Percentiles rank a stretch among this genome's conserved stretches.
phyloP scores from a whole-genome alignment of 53 echinoderm and acorn worm genomes.

The Temnopleurus reevesii region DNA sequence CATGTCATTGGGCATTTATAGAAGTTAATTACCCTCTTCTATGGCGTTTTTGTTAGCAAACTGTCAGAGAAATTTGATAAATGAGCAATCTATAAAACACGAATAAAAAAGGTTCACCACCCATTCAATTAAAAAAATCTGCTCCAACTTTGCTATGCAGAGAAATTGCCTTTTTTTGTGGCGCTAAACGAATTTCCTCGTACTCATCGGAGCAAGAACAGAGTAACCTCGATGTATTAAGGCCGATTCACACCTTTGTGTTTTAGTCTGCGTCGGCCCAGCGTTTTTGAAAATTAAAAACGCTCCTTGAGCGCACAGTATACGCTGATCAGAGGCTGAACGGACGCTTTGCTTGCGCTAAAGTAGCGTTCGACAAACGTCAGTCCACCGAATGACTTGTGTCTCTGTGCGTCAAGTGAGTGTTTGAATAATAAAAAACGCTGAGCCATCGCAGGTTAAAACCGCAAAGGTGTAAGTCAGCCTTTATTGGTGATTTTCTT shows the following conservation, averaged over 20 bases:
- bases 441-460: too few relatives aligned
- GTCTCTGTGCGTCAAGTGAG: too few relatives aligned
- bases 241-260: too few relatives aligned
- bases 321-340: too few relatives aligned
- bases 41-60: slow-evolving; percentile 41
- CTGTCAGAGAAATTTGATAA: slow-evolving; percentile 51
- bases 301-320: too few relatives aligned
- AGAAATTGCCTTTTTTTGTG: neutral
- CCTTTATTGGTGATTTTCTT: neutral
- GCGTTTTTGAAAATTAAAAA: too few relatives aligned
- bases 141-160: neutral
- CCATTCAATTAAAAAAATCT: slow-evolving; percentile 54
- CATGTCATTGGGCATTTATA: slow-evolving; percentile 58
- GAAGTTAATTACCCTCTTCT: slow-evolving; percentile 57
- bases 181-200: neutral
- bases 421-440: too few relatives aligned
- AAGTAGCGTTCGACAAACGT: too few relatives aligned
- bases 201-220: neutral
- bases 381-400: too few relatives aligned
- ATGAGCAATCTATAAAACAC: neutral
- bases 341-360: too few relatives aligned
- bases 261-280: too few relatives aligned
- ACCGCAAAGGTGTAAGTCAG: too few relatives aligned
- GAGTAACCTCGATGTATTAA: neutral
- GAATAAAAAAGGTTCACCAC: slow-evolving; percentile 1